Evolutionary conservation across 1,140 invertebrate species (phyloP), one percentile per base, ranked within the genome.

Genomic region (Triops cancriformis): DNA sequence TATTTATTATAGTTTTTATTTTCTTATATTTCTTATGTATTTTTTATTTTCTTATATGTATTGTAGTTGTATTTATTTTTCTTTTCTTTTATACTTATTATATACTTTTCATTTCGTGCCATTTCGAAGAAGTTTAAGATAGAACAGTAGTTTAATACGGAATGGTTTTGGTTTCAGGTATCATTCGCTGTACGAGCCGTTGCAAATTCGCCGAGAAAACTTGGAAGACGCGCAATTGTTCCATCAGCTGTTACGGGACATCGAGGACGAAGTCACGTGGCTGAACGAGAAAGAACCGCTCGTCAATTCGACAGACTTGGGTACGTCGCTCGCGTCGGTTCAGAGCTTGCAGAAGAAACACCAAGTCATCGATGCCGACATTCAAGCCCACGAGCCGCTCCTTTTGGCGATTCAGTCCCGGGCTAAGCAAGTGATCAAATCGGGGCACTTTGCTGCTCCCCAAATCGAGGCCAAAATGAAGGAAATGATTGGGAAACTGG

Each of bases 311-410:
- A 87, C 89, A 80, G 89, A 97, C 86, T 84, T 94, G 79, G 90
- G 93, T 79, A 88, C 88, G 82, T 90, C 92, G 82, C 85, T 99
- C 64, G 91, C 92, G 26, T 92, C 94, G n/a, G 96, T 98, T 0
- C 96, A 99, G 83, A 94, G 93, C 82, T 85, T 99, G 73, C 96
- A 98, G 82, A 99, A 98, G 87, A 98, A 98, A 85, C 97, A 99
- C 85, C 86, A 88, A 80, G 89, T 90, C 1, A 82, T 96, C 5
- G 94, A 96, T 83, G 90, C 93, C 0, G 94, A 97, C 85, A 85
- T 97, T 11, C 86, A 89, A 41, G 91, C 91, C 10, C 90, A 94
- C 81, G 94, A 96, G 84, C 92, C 94, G 0, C 88, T 95, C 1
- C 89, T 96, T 2, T 85, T 88, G 12, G 89, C 89, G 0, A 85